Base-by-base conservation (phyloP, 1,140 invertebrate species). In the Drosophila littoralis region DNA sequence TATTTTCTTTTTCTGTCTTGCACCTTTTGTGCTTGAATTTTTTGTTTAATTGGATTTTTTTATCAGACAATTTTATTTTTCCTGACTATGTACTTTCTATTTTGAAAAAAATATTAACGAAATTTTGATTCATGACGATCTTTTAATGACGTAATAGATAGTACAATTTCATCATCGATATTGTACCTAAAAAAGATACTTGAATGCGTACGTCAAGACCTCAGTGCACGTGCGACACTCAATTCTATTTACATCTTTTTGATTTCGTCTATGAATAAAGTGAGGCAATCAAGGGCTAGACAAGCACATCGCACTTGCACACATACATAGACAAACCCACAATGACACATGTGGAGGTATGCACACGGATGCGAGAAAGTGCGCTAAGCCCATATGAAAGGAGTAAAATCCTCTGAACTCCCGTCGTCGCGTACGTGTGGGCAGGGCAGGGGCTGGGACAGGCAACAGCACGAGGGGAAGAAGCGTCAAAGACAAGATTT, bases 251-350 rank as follows among this genome's bases (percentile, higher is more conserved):
- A 82, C 75, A 71, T 70, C 66, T 68, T 63, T 57, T 66, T 73
- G 66, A 78, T 72, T 67, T 64, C 63, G 58, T 77, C 64, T 77
- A 52, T 40, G 69, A 35, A 85, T 79, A 77, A 84, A 77, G 81
- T 85, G 78, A 51, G 68, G 78, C 82, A 85, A 86, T 85, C 81
- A 85, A 71, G 81, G 78, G 70, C 70, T 68, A 64, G 40, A 66
- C 76, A 75, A 59, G 35, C 22, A 22, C 54, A 35, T 28, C 46
- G 36, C 40, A 46, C 71, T 58, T 67, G 38, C 58, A 1, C 22
- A 0, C 6, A 28, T 28, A 28, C 22, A 28, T 28, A 13, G 12
- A 54, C 13, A 15, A 8, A 28, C n/a, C 32, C 50, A 38, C 33
- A 32, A 33, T 40, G 52, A 36, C 36, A 58, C 36, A 38, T 36